These are phyloP conservation scores for Aptenodytes patagonicus DNA, from an alignment of 2,113 vertebrate genomes.

Conservation along the genomic window DNA sequence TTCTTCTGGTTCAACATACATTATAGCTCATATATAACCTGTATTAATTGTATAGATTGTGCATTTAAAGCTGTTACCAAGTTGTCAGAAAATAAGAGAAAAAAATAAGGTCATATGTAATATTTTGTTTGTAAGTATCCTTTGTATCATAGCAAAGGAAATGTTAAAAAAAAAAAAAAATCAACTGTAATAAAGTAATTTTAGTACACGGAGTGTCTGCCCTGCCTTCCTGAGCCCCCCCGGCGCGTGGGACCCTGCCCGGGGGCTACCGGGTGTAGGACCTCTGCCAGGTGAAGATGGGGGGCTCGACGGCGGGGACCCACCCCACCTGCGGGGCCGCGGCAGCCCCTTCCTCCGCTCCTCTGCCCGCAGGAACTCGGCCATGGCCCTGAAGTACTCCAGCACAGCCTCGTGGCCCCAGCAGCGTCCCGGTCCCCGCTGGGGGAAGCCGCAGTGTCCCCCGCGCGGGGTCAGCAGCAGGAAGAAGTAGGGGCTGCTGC, in stretches of 20 bases:
- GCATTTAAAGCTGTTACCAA: slow-evolving; percentile 93
- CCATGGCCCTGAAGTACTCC: slow-evolving; percentile 81
- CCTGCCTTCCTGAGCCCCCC: background rate
- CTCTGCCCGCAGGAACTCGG: slow-evolving; percentile 80
- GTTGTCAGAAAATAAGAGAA: slow-evolving; percentile 89
- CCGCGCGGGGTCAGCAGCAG: slow-evolving; percentile 76
- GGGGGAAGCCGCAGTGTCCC: slow-evolving; percentile 85
- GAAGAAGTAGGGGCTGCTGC: slow-evolving; percentile 86
- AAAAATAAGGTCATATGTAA: slow-evolving; percentile 92
- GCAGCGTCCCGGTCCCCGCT: slow-evolving; percentile 12
- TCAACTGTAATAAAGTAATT: slow-evolving; percentile 99
- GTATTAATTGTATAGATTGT: slow-evolving; percentile 99
- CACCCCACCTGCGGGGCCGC: slow-evolving; percentile 45
- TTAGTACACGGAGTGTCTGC: slow-evolving; percentile 86
- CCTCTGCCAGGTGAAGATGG: slow-evolving; percentile 77
- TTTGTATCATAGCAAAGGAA: slow-evolving; percentile 95
- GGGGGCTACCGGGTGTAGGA: slow-evolving; percentile 70
- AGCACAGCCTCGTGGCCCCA: slow-evolving; percentile 84
- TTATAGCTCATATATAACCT: slow-evolving; percentile 96
- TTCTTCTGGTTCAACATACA: slow-evolving; percentile 91
- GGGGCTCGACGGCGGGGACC: accelerated
- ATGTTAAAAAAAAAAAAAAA: slow-evolving; percentile 88
- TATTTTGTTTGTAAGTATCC: slow-evolving; percentile 99
- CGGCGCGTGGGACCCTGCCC: accelerated
- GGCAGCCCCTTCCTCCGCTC: slow-evolving; percentile 67